Percentiles rank a stretch among this genome's conserved stretches.
Conservation (phyloP, 2,888 invertebrate genomes). For the Metallyticus violacea region DNA sequence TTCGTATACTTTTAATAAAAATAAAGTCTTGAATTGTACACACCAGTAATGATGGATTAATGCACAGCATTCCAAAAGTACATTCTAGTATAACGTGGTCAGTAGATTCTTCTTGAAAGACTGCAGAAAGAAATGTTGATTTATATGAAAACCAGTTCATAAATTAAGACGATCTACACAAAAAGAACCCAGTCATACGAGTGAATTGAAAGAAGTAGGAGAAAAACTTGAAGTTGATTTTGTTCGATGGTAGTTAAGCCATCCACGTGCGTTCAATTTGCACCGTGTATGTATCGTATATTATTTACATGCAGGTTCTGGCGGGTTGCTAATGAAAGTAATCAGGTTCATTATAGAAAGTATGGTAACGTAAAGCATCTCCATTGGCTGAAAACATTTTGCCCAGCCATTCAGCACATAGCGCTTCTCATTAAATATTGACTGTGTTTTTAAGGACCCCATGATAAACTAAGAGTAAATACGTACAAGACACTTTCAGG, state of each 20-base stretch:
- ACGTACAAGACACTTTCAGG: neutral
- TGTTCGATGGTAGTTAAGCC: neutral
- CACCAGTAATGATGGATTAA: no score
- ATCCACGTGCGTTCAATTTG: neutral
- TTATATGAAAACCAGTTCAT: neutral
- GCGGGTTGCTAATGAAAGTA: neutral
- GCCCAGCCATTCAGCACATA: neutral
- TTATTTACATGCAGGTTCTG: neutral
- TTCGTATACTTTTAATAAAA: no score
- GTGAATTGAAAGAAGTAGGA: neutral
- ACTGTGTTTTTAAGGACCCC: neutral
- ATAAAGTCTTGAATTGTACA: no score
- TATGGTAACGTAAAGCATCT: neutral
- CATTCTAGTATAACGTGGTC: no score
- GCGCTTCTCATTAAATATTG: neutral
- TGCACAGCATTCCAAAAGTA: no score
- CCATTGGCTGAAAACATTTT: neutral
- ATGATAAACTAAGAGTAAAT: neutral
- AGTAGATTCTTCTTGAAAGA: neutral
- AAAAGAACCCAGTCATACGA: neutral
- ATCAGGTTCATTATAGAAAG: neutral
- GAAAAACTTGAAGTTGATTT: neutral
- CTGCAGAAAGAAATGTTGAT: neutral
- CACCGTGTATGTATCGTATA: neutral
- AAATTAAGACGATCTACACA: neutral